Conservation (phyloP, 2,888 invertebrate species). For the Pandemis heparana region DNA sequence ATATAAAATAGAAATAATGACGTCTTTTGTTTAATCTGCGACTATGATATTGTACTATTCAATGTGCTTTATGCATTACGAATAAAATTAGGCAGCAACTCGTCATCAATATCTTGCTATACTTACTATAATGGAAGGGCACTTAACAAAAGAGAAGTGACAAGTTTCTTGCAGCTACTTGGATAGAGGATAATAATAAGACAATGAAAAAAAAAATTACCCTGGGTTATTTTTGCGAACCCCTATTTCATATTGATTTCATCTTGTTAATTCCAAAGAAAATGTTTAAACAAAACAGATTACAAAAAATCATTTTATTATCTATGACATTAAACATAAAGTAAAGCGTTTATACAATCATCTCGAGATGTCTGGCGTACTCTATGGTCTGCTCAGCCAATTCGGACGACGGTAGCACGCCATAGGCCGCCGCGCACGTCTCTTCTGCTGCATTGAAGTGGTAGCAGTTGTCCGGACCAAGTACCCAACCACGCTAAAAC, state of each 20-base stretch:
- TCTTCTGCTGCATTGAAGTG: conserved; percentile 90
- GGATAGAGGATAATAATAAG: too few relatives aligned
- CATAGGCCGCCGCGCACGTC: conserved; percentile 88
- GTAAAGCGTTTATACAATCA: conserved; percentile 94
- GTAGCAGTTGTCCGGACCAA: conserved; percentile 92
- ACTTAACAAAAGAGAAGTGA: too few relatives aligned
- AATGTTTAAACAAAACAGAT: neutral
- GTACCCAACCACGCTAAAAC: conserved; percentile 92
- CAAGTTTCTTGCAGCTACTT: too few relatives aligned
- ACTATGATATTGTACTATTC: too few relatives aligned
- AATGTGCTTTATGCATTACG: too few relatives aligned
- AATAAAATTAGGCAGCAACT: too few relatives aligned
- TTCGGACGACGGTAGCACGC: conserved; percentile 92
- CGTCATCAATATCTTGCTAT: too few relatives aligned
- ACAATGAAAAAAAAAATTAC: too few relatives aligned
- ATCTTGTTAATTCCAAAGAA: too few relatives aligned
- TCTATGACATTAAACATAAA: conserved; percentile 21
- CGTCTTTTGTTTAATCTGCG: neutral
- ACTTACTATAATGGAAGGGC: too few relatives aligned
- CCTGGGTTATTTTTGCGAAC: too few relatives aligned
- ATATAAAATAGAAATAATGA: neutral
- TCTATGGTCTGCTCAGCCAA: conserved; percentile 97
- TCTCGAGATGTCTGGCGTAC: conserved; percentile 99
- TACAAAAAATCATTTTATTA: conserved; percentile 6
- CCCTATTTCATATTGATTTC: too few relatives aligned